Base-by-base conservation (phyloP, 1,140 invertebrate genomes). In the Bradynema listronoti region DNA sequence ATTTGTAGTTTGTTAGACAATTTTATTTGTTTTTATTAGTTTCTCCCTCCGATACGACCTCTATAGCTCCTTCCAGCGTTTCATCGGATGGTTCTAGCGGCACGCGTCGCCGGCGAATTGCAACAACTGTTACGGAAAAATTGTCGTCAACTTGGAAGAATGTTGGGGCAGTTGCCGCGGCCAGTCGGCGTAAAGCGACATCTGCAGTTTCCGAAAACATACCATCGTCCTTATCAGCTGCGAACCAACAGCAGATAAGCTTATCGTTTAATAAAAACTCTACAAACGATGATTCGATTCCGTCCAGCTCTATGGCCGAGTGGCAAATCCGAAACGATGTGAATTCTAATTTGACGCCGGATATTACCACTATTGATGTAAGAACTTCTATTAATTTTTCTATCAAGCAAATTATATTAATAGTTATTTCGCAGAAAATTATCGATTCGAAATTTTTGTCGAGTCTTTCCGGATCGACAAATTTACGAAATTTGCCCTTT, bases 401-500 rank as follows among this genome's bases (percentile, higher is more conserved):
- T n/a, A n/a, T n/a, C n/a, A n/a, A 2, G 2, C 41, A 16, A 16
- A 42, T 42, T 42, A 16, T 42, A 42, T 22, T 16, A 42, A 16
- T 42, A 4, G 2, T 6, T 42, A n/a, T 42, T 42, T 16, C 4
- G 2, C 24, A 16, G 16, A 16, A 1, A n/a, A 42, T 16, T 6
- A 16, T 42, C 24, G 16, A 4, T 49, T 49, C 16, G 6, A 49
- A 49, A n/a, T 49, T 24, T 14, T 49, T 49, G 29, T 22, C 46
- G 4, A 6, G 22, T 14, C 16, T 49, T 49, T 30, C 22, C 14
- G 57, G 66, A 39, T 63, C 56, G 7, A 51, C 53, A 56, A 61
- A 30, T 47, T 61, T 58, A 72, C 66, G 22, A 73, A 78, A 52
- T 75, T 80, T 65, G 58, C 80, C 29, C 50, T 78, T 63, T 65